A percentile compares a stretch with the other conserved stretches of the same genome.
phyloP scores from a whole-genome alignment of 2,888 invertebrate genomes.

The Pseudococcus longispinus region DNA sequence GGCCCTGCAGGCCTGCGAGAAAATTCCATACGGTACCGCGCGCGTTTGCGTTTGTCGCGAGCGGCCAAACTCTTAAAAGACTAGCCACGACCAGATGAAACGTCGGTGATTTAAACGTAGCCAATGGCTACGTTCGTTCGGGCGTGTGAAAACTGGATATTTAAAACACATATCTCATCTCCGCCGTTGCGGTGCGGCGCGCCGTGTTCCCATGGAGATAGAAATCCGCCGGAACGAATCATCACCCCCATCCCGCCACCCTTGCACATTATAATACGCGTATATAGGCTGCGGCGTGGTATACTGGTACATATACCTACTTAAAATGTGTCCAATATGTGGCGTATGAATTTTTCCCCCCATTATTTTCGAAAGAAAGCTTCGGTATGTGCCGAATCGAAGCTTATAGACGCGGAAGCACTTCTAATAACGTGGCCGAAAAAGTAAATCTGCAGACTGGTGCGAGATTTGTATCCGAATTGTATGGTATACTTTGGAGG shows the following conservation, averaged over 20 bases:
- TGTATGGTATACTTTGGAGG: neutral
- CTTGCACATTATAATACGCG: neutral
- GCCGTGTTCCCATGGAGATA: conserved; percentile 46
- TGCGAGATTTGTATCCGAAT: neutral
- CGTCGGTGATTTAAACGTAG: conserved; percentile 47
- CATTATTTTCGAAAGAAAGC: neutral
- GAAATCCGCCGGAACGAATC: conserved; percentile 29
- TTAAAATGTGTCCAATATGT: neutral
- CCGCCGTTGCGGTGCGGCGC: neutral
- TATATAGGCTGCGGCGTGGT: neutral
- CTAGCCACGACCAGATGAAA: conserved; percentile 32
- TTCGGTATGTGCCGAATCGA: neutral
- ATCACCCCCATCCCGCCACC: neutral
- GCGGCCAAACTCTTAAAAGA: conserved; percentile 6
- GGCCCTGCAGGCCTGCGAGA: neutral
- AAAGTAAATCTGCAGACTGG: no score
- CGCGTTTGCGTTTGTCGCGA: neutral
- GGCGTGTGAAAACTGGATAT: conserved; percentile 45
- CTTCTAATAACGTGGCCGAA: no score
- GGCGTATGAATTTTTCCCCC: neutral
- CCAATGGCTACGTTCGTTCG: conserved; percentile 43
- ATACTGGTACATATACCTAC: neutral
- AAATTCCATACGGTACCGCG: conserved; percentile 35
- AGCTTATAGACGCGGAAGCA: neutral
- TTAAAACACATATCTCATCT: conserved; percentile 49